A percentile compares a stretch with the other conserved stretches of the same genome.
Conservation (phyloP, 2,888 invertebrate species). For the Calephelis perditalis region DNA sequence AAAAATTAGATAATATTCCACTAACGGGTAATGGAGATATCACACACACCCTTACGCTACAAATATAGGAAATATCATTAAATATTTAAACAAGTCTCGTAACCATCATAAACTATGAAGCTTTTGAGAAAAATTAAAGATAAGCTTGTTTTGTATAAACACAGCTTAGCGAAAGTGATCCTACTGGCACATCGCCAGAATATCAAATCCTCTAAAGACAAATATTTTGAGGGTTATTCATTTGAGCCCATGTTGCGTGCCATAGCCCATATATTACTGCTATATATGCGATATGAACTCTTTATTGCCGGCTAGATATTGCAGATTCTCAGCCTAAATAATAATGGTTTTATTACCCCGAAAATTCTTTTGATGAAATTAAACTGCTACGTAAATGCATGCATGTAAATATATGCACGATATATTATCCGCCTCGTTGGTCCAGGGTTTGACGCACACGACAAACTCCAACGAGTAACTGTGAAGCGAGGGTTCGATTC, state of each 20-base stretch:
- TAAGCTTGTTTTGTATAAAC: conserved; percentile 22
- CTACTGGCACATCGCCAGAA: conserved; percentile 62
- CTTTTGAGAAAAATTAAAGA: conserved; percentile 9
- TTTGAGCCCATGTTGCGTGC: conserved; percentile 47
- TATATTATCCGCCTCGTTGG: too few relatives aligned
- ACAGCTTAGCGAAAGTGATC: conserved; percentile 65
- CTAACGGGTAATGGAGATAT: too few relatives aligned
- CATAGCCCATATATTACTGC: conserved; percentile 51
- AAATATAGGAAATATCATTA: too few relatives aligned
- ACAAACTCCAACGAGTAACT: too few relatives aligned
- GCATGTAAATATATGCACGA: neutral
- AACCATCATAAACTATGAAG: too few relatives aligned
- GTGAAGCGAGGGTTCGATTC: too few relatives aligned
- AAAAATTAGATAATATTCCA: too few relatives aligned
- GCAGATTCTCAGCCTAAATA: neutral
- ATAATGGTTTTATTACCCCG: neutral
- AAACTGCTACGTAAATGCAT: neutral
- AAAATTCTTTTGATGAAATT: conserved; percentile 2
- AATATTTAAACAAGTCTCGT: too few relatives aligned
- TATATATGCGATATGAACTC: conserved; percentile 70
- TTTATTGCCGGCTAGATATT: conserved; percentile 35
- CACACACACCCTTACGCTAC: too few relatives aligned
- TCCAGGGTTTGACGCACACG: too few relatives aligned
- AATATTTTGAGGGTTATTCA: conserved; percentile 70
- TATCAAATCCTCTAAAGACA: conserved; percentile 54